phyloP scores from a whole-genome alignment of 2,797 vertebrate genomes.

The Pangasius larnaudii region DNA sequence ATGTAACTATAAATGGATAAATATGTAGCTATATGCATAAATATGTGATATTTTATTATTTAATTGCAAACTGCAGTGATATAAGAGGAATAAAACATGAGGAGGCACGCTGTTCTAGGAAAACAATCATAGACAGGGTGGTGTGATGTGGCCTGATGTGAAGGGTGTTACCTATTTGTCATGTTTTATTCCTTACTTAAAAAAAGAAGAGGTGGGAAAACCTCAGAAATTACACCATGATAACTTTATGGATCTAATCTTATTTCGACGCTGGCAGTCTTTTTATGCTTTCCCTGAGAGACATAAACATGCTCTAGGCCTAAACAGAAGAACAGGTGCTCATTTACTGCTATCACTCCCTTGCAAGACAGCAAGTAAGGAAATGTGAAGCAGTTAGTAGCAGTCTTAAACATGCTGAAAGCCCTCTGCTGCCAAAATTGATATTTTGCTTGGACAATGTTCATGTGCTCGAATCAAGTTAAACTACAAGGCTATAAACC shows the following conservation, averaged over 20 bases:
- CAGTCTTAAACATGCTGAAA: conserved; percentile 2
- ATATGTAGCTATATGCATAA: background rate
- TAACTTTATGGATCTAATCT: background rate
- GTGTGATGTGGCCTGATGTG: background rate
- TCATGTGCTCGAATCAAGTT: conserved; percentile 21
- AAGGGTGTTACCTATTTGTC: background rate
- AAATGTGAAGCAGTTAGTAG: background rate
- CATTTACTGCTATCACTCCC: conserved; percentile 1
- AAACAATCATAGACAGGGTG: background rate
- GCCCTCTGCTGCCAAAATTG: background rate
- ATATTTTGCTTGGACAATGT: conserved; percentile 22
- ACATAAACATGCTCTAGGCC: background rate
- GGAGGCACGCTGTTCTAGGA: background rate
- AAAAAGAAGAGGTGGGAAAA: background rate
- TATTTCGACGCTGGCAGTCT: background rate
- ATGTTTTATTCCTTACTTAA: background rate
- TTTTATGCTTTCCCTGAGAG: conserved; percentile 12
- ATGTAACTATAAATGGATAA: background rate
- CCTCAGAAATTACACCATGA: background rate
- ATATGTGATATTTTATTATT: background rate
- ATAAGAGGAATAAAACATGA: background rate
- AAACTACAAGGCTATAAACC: background rate
- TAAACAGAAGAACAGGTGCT: conserved; percentile 5
- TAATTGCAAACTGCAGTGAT: background rate
- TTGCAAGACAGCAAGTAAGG: background rate